Evolutionary conservation across 2,888 invertebrate genomes (phyloP).

Genomic region (Cephus rjabovi): DNA sequence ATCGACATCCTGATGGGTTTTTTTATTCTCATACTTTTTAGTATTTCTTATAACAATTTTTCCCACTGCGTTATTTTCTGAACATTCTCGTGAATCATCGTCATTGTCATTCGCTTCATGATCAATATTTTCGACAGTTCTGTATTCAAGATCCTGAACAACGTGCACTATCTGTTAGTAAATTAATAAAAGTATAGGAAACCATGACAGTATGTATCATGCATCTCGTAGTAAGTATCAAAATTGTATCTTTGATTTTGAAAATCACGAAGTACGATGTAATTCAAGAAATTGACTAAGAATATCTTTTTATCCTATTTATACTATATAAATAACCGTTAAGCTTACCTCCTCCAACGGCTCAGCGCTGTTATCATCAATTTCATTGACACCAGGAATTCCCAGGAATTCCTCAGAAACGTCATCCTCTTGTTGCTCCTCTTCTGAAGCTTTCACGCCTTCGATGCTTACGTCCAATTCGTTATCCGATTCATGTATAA

Average conservation of each 20-base stretch:
- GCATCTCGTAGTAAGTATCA: neutral
- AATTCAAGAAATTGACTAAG: neutral
- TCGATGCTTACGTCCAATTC: slow-evolving; percentile 36
- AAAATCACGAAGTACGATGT: neutral
- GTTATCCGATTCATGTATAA: slow-evolving; percentile 32
- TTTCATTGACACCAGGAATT: slow-evolving; percentile 51
- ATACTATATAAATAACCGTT: neutral
- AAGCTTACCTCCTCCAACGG: slow-evolving; percentile 61
- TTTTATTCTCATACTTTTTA: neutral
- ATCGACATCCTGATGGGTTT: neutral
- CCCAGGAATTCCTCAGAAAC: slow-evolving; percentile 37
- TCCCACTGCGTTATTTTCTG: slow-evolving; percentile 39
- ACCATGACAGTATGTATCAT: neutral
- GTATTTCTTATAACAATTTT: slow-evolving; percentile 17
- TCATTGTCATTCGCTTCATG: slow-evolving; percentile 19
- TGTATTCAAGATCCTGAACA: neutral
- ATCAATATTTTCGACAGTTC: slow-evolving; percentile 42
- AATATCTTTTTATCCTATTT: neutral
- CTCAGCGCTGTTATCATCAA: slow-evolving; percentile 54
- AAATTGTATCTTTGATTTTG: neutral
- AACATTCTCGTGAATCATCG: slow-evolving; percentile 25
- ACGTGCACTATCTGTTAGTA: neutral
- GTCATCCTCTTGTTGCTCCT: slow-evolving; percentile 49
- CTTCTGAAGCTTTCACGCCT: slow-evolving; percentile 36
- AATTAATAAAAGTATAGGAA: neutral